These are phyloP conservation scores for Cirrhinus molitorella DNA, from an alignment of 2,797 vertebrate genomes.

Conservation along the genomic window DNA sequence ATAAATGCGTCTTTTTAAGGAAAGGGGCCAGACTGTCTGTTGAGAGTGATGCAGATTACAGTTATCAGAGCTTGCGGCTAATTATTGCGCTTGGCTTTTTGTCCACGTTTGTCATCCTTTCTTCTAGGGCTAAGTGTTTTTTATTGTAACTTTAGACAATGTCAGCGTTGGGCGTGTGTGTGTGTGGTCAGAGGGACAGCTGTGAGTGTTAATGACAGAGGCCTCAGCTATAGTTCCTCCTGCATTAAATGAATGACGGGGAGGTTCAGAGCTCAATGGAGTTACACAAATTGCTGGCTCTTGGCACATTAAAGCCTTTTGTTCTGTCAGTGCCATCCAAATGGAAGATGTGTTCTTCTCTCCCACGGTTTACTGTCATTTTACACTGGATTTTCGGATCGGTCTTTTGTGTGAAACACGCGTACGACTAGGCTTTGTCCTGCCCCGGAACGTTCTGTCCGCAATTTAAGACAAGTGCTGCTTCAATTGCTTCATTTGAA, in stretches of 20 bases:
- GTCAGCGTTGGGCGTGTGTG: neutral
- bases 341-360: conserved; percentile 34
- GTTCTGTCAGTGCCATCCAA: conserved; percentile 35
- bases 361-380: conserved; percentile 43
- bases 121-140: conserved; percentile 48
- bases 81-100: conserved; percentile 47
- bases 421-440: conserved; percentile 14
- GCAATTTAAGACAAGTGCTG: conserved; percentile 46
- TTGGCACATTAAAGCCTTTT: conserved; percentile 47
- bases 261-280: conserved; percentile 48
- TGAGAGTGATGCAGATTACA: conserved; percentile 63
- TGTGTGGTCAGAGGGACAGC: conserved; percentile 46
- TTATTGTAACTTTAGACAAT: conserved; percentile 47
- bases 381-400: conserved; percentile 21
- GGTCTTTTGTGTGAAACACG: conserved; percentile 24
- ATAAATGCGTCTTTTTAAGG: conserved; percentile 74
- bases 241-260: conserved; percentile 30
- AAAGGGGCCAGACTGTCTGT: conserved; percentile 62
- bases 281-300: conserved; percentile 39
- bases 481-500: conserved; percentile 38
- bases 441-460: neutral
- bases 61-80: conserved; percentile 59
- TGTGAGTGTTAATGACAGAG: conserved; percentile 48
- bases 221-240: conserved; percentile 22
- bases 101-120: conserved; percentile 48